Percentiles rank a stretch among this genome's conserved stretches.
phyloP scores from a whole-genome alignment of 2,797 vertebrate species.

The Artibeus jamaicensis region DNA sequence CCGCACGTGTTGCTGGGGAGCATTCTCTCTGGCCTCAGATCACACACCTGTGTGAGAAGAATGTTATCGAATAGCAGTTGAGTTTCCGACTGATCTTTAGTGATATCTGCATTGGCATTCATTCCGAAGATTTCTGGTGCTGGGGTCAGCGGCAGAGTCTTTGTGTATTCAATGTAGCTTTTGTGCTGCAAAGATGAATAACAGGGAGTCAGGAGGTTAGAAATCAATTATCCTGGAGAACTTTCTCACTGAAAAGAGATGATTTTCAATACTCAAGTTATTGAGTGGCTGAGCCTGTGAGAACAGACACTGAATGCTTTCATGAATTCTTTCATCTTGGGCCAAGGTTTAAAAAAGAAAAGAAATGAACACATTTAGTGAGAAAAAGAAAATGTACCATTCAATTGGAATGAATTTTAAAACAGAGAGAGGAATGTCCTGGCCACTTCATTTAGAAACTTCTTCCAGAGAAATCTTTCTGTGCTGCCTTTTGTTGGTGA shows the following conservation, averaged over 20 bases:
- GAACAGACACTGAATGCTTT: not conserved
- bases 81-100: constrained; percentile 91
- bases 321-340: not conserved
- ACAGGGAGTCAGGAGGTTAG: not conserved
- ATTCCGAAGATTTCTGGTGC: constrained; percentile 91
- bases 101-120: constrained; percentile 92
- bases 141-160: constrained; percentile 88
- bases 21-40: too few relatives aligned
- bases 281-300: not conserved
- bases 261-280: not conserved
- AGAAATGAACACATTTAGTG: not conserved
- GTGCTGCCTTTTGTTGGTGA: not conserved
- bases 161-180: constrained; percentile 90
- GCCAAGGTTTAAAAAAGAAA: not conserved
- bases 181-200: constrained; percentile 82
- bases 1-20: not conserved
- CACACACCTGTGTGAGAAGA: constrained; percentile 88
- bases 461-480: not conserved
- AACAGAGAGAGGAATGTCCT: not conserved
- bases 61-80: constrained; percentile 91
- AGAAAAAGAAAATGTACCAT: not conserved
- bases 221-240: not conserved
- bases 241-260: not conserved
- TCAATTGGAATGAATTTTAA: not conserved
- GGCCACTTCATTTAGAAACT: not conserved